Conservation (phyloP, 2,888 invertebrate genomes). For the Fragum sueziense region DNA sequence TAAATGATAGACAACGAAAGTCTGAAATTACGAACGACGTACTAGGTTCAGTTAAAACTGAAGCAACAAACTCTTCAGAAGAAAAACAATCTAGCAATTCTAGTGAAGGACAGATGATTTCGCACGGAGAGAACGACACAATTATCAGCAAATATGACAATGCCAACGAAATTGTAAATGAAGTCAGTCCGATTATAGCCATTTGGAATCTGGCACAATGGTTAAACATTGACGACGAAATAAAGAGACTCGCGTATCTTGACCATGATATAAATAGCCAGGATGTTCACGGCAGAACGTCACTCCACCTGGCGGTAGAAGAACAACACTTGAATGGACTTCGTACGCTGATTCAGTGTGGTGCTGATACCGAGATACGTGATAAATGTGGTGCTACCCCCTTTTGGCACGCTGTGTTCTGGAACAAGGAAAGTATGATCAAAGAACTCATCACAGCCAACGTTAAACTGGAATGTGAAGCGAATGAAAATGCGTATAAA, state of each 20-base stretch:
- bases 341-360: conserved; percentile 47
- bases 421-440: conserved; percentile 59
- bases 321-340: conserved; percentile 53
- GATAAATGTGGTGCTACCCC: conserved; percentile 57
- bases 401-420: conserved; percentile 60
- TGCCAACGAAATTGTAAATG: background rate
- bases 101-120: too few relatives aligned
- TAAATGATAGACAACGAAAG: background rate
- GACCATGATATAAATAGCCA: conserved; percentile 46
- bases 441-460: conserved; percentile 58
- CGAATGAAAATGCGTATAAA: conserved; percentile 51
- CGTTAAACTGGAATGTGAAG: conserved; percentile 46
- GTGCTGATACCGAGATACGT: conserved; percentile 42
- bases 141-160: background rate
- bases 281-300: conserved; percentile 48
- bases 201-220: conserved; percentile 59
- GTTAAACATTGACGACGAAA: conserved; percentile 48
- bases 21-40: too few relatives aligned
- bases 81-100: too few relatives aligned
- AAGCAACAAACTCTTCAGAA: too few relatives aligned
- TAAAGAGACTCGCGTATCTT: conserved; percentile 32
- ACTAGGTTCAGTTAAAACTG: too few relatives aligned
- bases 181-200: conserved; percentile 36
- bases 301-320: conserved; percentile 56
- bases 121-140: too few relatives aligned